Evolutionary conservation across 2,797 vertebrate species (phyloP).

Genomic region (Arctocebus calabarensis): DNA sequence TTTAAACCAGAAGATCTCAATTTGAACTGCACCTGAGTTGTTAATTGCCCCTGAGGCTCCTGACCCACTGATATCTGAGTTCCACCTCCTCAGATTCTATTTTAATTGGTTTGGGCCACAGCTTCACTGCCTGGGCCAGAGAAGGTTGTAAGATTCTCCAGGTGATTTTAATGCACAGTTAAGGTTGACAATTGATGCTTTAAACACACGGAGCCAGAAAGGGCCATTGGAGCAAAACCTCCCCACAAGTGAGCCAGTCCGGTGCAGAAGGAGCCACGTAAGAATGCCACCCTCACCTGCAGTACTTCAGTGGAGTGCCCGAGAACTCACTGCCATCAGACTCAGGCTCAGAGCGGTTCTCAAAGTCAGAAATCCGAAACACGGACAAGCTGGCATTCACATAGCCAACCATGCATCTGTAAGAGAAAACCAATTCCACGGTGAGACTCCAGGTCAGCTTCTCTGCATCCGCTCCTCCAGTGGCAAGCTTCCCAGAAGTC

Average conservation of each 20-base stretch:
- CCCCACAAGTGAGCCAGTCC: neutral
- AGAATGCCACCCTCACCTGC: conserved; percentile 90
- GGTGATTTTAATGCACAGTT: neutral
- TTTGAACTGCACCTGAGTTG: too few relatives aligned
- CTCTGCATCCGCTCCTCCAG: neutral
- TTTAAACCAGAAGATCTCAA: neutral
- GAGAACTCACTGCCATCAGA: conserved; percentile 93
- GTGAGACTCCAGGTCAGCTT: conserved; percentile 56
- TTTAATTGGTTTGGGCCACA: neutral
- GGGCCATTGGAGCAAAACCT: neutral
- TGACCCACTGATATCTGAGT: neutral
- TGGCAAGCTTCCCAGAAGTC: neutral
- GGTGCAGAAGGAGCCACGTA: neutral
- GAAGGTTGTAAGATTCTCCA: neutral
- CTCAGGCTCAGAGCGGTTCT: conserved; percentile 92
- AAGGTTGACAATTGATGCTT: neutral
- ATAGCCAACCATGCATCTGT: conserved; percentile 96
- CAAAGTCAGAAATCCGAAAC: conserved; percentile 94
- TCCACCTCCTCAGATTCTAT: neutral
- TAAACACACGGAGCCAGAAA: neutral
- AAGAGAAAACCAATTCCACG: conserved; percentile 66
- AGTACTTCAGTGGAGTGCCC: conserved; percentile 92
- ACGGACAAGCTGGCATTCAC: conserved; percentile 96
- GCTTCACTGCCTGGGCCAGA: neutral
- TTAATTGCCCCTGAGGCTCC: too few relatives aligned